These are phyloP conservation scores for Thryonomys swinderianus DNA, from an alignment of 2,113 vertebrate genomes.

Conservation along the genomic window DNA sequence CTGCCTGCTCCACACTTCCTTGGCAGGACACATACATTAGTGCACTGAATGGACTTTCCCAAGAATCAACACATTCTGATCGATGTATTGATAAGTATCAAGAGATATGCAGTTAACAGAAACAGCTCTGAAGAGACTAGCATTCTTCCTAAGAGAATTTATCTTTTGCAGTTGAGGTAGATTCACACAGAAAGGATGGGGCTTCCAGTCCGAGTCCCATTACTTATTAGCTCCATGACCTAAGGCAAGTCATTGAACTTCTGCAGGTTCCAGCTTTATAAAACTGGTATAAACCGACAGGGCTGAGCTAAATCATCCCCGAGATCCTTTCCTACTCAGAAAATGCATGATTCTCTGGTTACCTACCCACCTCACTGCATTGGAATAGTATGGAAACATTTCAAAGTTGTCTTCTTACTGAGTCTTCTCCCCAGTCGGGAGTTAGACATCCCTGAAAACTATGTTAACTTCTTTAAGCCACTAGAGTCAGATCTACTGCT, in stretches of 20 bases:
- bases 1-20: background rate
- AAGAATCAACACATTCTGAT: constrained; percentile 28
- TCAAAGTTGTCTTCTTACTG: constrained; percentile 29
- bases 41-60: constrained; percentile 4
- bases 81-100: constrained; percentile 40
- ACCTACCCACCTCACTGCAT: background rate
- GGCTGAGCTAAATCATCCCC: constrained; percentile 47
- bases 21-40: background rate
- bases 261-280: background rate
- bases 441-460: constrained; percentile 54
- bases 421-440: constrained; percentile 36
- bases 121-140: background rate
- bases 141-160: constrained; percentile 21
- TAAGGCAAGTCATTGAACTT: constrained; percentile 33
- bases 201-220: constrained; percentile 38
- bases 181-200: constrained; percentile 34
- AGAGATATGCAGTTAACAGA: background rate
- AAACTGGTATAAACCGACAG: background rate
- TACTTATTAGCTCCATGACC: constrained; percentile 31
- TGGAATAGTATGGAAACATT: constrained; percentile 41
- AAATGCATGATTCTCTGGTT: constrained; percentile 18
- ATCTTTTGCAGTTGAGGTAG: constrained; percentile 28
- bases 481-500: background rate
- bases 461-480: constrained; percentile 55
- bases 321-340: constrained; percentile 5